phyloP scores from a whole-genome alignment of 2,888 invertebrate genomes.

The Drosophila greeni region DNA sequence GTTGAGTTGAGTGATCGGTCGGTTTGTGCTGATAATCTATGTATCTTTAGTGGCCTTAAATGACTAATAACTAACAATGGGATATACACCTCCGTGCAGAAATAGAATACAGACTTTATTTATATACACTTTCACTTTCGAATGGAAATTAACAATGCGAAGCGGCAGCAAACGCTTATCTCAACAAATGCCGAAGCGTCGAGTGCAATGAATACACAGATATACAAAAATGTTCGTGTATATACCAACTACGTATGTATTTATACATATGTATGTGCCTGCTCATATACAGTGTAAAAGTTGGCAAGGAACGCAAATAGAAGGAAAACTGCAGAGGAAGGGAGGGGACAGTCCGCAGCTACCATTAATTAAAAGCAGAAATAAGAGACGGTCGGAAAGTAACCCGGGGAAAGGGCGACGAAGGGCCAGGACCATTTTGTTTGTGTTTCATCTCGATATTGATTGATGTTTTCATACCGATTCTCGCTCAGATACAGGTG shows the following conservation, averaged over 20 bases:
- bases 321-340: constrained; percentile 1
- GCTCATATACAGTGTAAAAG: constrained; percentile 47
- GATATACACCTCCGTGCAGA: constrained; percentile 3
- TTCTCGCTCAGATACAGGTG: constrained; percentile 17
- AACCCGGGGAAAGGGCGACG: not conserved
- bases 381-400: constrained; percentile 13
- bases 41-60: not conserved
- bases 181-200: constrained; percentile 20
- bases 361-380: constrained; percentile 29
- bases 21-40: not conserved
- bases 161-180: constrained; percentile 20
- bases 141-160: constrained; percentile 16
- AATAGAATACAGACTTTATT: constrained; percentile 16
- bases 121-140: constrained; percentile 22
- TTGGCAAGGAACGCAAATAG: constrained; percentile 23
- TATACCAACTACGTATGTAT: not conserved
- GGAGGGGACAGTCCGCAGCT: not conserved
- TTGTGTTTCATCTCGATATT: constrained; percentile 32
- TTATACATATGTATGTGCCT: constrained; percentile 11
- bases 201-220: constrained; percentile 13
- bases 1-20: not conserved
- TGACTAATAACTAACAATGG: constrained; percentile 7
- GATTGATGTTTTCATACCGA: constrained; percentile 27
- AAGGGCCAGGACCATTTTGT: constrained; percentile 9
- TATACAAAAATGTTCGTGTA: not conserved